phyloP scores from a whole-genome alignment of 2,888 invertebrate species.

The Lasius platythorax region DNA sequence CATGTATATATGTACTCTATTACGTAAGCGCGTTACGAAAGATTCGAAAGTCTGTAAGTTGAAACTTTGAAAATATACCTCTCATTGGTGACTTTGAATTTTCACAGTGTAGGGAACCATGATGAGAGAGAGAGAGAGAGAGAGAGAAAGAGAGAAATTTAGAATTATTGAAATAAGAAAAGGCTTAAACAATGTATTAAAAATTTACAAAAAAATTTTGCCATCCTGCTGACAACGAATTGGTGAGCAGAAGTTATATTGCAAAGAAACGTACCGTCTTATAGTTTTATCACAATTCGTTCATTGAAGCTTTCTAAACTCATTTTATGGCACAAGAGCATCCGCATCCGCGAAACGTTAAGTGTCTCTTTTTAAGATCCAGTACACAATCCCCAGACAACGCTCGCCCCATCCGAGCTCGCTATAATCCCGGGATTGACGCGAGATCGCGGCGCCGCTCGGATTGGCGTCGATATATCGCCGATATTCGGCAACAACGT shows the following conservation, averaged over 20 bases:
- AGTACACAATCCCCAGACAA: conserved; percentile 8
- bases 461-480: conserved; percentile 60
- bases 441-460: conserved; percentile 41
- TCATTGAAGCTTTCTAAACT: conserved; percentile 21
- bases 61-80: neutral
- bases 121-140: no score
- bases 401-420: neutral
- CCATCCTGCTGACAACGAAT: neutral
- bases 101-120: neutral
- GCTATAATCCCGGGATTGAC: conserved; percentile 63
- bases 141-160: no score
- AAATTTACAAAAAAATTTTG: conserved; percentile 9
- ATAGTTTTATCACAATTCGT: conserved; percentile 33
- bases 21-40: neutral
- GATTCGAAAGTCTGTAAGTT: neutral
- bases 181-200: neutral
- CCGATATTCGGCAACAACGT: conserved; percentile 58
- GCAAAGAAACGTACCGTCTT: neutral
- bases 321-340: neutral
- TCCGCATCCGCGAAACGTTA: neutral
- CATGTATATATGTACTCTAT: neutral
- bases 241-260: neutral
- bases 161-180: neutral
- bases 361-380: conserved; percentile 23
- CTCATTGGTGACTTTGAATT: neutral